These are phyloP conservation scores for Parasteatoda lunata DNA, from an alignment of 2,888 invertebrate genomes.

Conservation along the genomic window DNA sequence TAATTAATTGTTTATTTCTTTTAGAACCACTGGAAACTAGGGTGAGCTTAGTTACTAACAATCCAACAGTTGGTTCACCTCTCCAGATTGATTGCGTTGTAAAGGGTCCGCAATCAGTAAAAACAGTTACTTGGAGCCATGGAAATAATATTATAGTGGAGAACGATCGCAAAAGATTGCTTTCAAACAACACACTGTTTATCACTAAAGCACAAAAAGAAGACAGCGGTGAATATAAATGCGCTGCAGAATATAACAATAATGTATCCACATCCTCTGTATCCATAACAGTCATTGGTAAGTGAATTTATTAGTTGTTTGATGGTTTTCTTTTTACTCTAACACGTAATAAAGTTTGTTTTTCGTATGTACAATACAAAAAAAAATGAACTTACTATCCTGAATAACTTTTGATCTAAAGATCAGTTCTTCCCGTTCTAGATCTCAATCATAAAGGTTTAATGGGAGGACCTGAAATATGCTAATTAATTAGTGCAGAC, in stretches of 20 bases:
- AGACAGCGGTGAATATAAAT: slow-evolving; percentile 88
- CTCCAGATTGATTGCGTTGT: slow-evolving; percentile 73
- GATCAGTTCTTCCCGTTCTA: too few relatives aligned
- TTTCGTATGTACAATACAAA: too few relatives aligned
- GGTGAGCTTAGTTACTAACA: slow-evolving; percentile 72
- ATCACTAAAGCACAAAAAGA: slow-evolving; percentile 80
- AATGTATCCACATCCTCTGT: slow-evolving; percentile 79
- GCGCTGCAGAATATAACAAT: slow-evolving; percentile 86
- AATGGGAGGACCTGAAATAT: too few relatives aligned
- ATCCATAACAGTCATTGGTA: slow-evolving; percentile 85
- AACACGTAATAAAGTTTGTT: too few relatives aligned
- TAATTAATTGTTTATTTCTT: neutral
- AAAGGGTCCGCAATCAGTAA: slow-evolving; percentile 71
- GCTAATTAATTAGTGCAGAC: too few relatives aligned
- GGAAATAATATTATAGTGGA: slow-evolving; percentile 42
- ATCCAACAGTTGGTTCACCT: slow-evolving; percentile 71
- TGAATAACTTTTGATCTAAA: too few relatives aligned
- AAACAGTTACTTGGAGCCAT: slow-evolving; percentile 69
- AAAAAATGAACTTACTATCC: too few relatives aligned
- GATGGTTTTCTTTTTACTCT: too few relatives aligned
- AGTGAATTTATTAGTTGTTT: slow-evolving; percentile 69
- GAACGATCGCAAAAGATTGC: slow-evolving; percentile 70
- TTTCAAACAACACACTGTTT: slow-evolving; percentile 80
- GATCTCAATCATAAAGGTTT: too few relatives aligned
- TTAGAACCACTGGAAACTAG: slow-evolving; percentile 68